Percentiles rank a stretch among this genome's conserved stretches.
Conservation (phyloP, 2,888 invertebrate genomes). For the Athrips mouffetella region DNA sequence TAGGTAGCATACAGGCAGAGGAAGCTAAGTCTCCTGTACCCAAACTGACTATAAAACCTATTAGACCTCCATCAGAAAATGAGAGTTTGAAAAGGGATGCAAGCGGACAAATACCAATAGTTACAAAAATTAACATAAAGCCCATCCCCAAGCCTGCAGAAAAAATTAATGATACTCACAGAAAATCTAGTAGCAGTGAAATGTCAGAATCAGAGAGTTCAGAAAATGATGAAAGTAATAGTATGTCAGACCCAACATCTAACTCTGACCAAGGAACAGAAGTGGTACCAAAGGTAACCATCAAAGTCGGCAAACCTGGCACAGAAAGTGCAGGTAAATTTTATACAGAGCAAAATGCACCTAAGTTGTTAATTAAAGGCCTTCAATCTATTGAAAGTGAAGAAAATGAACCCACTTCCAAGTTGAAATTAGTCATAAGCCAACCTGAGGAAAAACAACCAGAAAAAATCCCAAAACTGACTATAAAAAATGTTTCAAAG, state of each 20-base stretch:
- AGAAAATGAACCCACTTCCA: conserved; percentile 51
- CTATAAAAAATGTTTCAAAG: conserved; percentile 64
- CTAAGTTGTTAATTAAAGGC: conserved; percentile 66
- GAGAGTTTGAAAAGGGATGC: conserved; percentile 32
- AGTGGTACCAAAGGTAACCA: conserved; percentile 68
- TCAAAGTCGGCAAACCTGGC: conserved; percentile 67
- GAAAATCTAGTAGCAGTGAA: conserved; percentile 74
- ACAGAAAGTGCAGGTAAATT: conserved; percentile 66
- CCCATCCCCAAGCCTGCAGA: conserved; percentile 69
- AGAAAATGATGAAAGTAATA: conserved; percentile 75
- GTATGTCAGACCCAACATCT: conserved; percentile 65
- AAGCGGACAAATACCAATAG: conserved; percentile 54
- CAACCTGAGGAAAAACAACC: conserved; percentile 54
- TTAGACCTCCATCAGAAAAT: conserved; percentile 40
- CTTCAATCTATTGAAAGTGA: conserved; percentile 56
- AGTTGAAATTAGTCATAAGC: conserved; percentile 61
- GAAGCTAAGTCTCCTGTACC: conserved; percentile 62
- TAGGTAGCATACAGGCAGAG: conserved; percentile 55
- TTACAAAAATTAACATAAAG: conserved; percentile 72
- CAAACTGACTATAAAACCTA: conserved; percentile 63
- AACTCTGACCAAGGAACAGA: conserved; percentile 63
- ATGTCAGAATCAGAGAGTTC: conserved; percentile 75
- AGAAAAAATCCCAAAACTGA: conserved; percentile 68
- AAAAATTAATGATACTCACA: conserved; percentile 64
- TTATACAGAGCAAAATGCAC: conserved; percentile 66